A percentile compares a stretch with the other conserved stretches of the same genome.
Evolutionary conservation across 2,113 vertebrate genomes (phyloP).

Genomic region (Pao palembangensis): DNA sequence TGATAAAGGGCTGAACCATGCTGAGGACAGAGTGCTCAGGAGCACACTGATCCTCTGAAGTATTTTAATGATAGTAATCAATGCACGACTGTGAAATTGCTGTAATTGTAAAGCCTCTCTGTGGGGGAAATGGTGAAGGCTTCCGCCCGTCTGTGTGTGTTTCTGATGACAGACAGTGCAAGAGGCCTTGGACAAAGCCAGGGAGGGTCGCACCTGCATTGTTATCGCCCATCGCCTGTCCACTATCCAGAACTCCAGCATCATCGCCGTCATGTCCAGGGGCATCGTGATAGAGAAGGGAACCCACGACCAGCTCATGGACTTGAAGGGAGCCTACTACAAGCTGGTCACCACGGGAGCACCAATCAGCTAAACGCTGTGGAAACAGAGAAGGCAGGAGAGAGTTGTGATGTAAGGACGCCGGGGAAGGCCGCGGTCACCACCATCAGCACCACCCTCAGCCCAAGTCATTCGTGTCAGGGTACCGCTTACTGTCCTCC

Average conservation of each 20-base stretch:
- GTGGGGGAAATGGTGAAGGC: constrained; percentile 10
- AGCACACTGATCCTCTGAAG: constrained; percentile 22
- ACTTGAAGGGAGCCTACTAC: constrained; percentile 75
- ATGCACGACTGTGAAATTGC: constrained; percentile 49
- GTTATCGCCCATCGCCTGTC: constrained; percentile 80
- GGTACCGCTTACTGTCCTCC: neutral
- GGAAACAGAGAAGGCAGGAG: neutral
- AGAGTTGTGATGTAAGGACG: neutral
- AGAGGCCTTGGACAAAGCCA: constrained; percentile 71
- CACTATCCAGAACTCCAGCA: constrained; percentile 80
- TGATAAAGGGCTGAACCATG: constrained; percentile 14
- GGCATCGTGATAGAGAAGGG: constrained; percentile 76
- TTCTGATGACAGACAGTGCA: constrained; percentile 66
- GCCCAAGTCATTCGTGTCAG: too few species aligned
- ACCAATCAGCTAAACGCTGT: constrained; percentile 72
- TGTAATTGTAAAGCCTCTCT: constrained; percentile 35
- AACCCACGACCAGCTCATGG: constrained; percentile 75
- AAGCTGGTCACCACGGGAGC: constrained; percentile 80
- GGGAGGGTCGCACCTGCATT: constrained; percentile 74
- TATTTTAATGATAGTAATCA: constrained; percentile 64
- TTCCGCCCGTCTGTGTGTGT: neutral
- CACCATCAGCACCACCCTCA: too few species aligned
- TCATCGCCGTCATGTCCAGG: constrained; percentile 79
- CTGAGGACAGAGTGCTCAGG: constrained; percentile 34
- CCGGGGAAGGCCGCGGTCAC: neutral